These are phyloP conservation scores for Heliconius melpomene DNA, from an alignment of 1,140 invertebrate species.

Conservation along the genomic window DNA sequence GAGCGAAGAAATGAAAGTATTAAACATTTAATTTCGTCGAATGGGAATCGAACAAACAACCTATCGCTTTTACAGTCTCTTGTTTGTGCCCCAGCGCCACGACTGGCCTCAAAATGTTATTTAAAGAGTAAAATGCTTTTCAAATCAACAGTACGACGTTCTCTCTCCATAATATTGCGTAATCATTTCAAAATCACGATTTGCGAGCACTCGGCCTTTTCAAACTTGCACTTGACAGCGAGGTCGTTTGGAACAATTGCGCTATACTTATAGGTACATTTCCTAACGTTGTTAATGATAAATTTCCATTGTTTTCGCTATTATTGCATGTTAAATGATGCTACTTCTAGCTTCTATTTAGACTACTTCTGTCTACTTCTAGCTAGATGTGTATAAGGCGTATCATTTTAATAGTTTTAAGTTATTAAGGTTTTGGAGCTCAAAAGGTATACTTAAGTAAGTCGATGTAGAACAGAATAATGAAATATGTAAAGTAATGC, in stretches of 20 bases:
- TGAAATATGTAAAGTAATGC: no score
- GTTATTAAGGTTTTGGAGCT: no score
- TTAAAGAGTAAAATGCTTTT: background rate
- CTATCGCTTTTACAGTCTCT: no score
- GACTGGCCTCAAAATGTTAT: background rate
- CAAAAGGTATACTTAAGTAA: no score
- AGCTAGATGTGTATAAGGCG: no score
- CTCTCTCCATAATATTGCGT: slow-evolving; percentile 19
- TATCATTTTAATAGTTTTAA: no score
- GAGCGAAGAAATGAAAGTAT: no score
- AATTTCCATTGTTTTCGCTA: background rate
- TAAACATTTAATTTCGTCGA: no score
- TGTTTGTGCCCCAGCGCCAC: no score
- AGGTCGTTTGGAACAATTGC: slow-evolving; percentile 26
- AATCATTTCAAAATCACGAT: slow-evolving; percentile 32
- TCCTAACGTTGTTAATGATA: slow-evolving; percentile 9
- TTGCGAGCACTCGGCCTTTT: slow-evolving; percentile 14
- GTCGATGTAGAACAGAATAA: no score
- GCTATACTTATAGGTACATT: slow-evolving; percentile 18
- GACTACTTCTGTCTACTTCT: no score
- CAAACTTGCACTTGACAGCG: slow-evolving; percentile 17
- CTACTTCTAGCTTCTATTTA: background rate
- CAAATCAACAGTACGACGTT: background rate
- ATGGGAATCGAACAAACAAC: no score
- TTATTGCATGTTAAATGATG: background rate